Evolutionary conservation across 1,140 invertebrate species (phyloP).

Genomic region (Camponotus vicinus): DNA sequence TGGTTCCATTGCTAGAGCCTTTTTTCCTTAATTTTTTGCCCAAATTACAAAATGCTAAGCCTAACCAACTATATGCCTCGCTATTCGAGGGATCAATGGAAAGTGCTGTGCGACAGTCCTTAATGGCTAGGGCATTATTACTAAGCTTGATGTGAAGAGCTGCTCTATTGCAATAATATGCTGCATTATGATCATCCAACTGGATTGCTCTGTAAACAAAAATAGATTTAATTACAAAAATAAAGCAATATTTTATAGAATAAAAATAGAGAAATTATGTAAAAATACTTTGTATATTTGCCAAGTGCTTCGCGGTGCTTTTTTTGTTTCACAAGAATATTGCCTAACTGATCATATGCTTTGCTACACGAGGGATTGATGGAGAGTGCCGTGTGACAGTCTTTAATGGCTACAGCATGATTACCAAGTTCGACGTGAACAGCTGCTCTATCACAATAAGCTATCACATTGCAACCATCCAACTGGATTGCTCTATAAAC

Average conservation of each 20-base stretch:
- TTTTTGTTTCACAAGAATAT: constrained; percentile 94
- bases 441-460: constrained; percentile 97
- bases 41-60: constrained; percentile 95
- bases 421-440: constrained; percentile 95
- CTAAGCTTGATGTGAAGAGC: constrained; percentile 95
- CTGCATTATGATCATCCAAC: constrained; percentile 94
- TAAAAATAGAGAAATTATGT: constrained; percentile 62
- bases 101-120: constrained; percentile 96
- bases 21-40: constrained; percentile 92
- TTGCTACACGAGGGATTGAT: constrained; percentile 97
- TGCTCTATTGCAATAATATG: constrained; percentile 89
- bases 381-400: constrained; percentile 95
- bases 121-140: constrained; percentile 92
- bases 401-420: constrained; percentile 93
- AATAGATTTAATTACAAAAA: not conserved
- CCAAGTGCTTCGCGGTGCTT: constrained; percentile 93
- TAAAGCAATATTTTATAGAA: not conserved
- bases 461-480: constrained; percentile 96
- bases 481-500: constrained; percentile 92
- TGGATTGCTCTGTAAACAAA: constrained; percentile 91
- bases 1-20: constrained; percentile 96
- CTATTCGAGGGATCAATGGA: constrained; percentile 95
- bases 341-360: constrained; percentile 95
- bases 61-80: constrained; percentile 94
- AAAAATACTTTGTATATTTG: constrained; percentile 91